Conservation (phyloP, 2,113 vertebrate species). For the Cebidichthys violaceus region DNA sequence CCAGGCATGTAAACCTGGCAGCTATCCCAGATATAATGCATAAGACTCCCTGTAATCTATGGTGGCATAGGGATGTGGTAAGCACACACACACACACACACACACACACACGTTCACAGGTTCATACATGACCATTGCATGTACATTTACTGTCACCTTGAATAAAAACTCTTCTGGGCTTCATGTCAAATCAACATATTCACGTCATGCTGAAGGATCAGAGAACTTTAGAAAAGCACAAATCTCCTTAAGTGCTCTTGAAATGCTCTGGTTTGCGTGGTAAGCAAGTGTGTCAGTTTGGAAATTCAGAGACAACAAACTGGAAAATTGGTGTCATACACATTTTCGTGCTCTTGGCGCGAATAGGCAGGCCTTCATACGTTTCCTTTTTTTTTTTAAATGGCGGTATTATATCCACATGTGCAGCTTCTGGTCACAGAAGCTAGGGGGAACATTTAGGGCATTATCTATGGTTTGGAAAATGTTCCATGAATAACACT, state of each 20-base stretch:
- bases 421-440: not conserved
- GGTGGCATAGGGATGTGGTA: slow-evolving; percentile 26
- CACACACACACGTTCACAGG: not conserved
- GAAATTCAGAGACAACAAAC: slow-evolving; percentile 52
- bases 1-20: slow-evolving; percentile 48
- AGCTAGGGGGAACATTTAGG: not conserved
- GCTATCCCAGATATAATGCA: slow-evolving; percentile 31
- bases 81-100: slow-evolving; percentile 9
- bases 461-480: slow-evolving; percentile 30
- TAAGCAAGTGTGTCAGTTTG: slow-evolving; percentile 46
- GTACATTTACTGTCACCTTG: slow-evolving; percentile 10
- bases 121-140: not conserved
- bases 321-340: slow-evolving; percentile 61
- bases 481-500: slow-evolving; percentile 19
- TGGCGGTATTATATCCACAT: slow-evolving; percentile 28
- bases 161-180: not conserved
- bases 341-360: slow-evolving; percentile 48
- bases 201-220: not conserved
- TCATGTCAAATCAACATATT: not conserved
- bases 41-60: slow-evolving; percentile 47
- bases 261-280: slow-evolving; percentile 9
- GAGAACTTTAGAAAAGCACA: not conserved
- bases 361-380: slow-evolving; percentile 11
- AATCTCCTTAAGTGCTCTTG: slow-evolving; percentile 2
- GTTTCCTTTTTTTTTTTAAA: slow-evolving; percentile 40